Percentiles rank a stretch among this genome's conserved stretches.
phyloP scores from a whole-genome alignment of 1,140 invertebrate species.

The Aphelenchoides avenae region DNA sequence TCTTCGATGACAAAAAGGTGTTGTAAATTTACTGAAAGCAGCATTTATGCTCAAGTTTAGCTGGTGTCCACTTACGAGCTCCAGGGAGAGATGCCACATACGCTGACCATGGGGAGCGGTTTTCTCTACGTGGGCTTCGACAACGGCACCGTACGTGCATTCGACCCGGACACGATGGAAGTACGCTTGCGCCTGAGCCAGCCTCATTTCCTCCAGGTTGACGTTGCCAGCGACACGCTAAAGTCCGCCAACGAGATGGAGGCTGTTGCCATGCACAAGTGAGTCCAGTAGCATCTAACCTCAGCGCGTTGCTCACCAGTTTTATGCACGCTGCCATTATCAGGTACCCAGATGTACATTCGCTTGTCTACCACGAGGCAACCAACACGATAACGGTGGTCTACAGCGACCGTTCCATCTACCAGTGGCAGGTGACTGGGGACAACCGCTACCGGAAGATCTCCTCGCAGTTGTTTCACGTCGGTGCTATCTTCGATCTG shows the following conservation, averaged over 20 bases:
- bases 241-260: neutral
- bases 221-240: conserved; percentile 1
- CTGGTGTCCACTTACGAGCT: conserved; percentile 44
- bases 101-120: conserved; percentile 28
- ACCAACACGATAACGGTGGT: conserved; percentile 40
- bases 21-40: neutral
- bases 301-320: too few relatives aligned
- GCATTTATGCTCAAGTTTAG: conserved; percentile 25
- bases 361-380: conserved; percentile 31
- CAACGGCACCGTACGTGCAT: conserved; percentile 41
- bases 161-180: conserved; percentile 32
- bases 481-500: conserved; percentile 47
- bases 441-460: conserved; percentile 25
- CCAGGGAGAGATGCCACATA: conserved; percentile 30
- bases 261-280: neutral
- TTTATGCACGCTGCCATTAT: too few relatives aligned
- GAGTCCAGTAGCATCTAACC: neutral
- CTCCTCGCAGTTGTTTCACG: conserved; percentile 47
- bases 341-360: conserved; percentile 47
- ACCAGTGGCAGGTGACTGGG: conserved; percentile 40
- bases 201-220: conserved; percentile 36
- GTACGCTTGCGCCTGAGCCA: conserved; percentile 8
- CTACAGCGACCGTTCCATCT: conserved; percentile 47
- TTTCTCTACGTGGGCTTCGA: conserved; percentile 43
- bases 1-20: conserved; percentile 51